A percentile compares a stretch with the other conserved stretches of the same genome.
Conservation (phyloP, 2,888 invertebrate species). For the Volucella zonaria region DNA sequence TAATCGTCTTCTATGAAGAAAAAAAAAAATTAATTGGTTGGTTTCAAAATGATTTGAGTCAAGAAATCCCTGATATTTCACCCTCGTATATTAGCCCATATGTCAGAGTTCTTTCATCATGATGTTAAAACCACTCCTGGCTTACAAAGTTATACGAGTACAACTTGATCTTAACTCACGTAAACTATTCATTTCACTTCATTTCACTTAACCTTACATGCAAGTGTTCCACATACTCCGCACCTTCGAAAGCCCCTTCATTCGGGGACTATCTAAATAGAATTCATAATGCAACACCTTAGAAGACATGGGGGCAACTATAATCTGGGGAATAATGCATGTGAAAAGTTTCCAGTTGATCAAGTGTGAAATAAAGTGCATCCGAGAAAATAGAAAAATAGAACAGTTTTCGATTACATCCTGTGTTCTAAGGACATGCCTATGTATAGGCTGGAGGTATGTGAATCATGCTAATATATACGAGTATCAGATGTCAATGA, state of each 20-base stretch:
- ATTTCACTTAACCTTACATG: neutral
- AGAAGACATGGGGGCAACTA: slow-evolving; percentile 1
- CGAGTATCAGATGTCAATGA: too few species aligned
- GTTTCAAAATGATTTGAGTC: neutral
- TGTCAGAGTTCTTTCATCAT: neutral
- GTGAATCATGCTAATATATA: too few species aligned
- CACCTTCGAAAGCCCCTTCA: neutral
- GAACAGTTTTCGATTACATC: neutral
- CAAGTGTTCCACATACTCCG: neutral
- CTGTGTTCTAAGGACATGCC: neutral
- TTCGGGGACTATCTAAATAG: neutral
- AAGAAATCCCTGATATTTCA: neutral
- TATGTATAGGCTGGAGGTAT: neutral
- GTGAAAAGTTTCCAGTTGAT: slow-evolving; percentile 42
- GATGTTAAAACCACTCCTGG: neutral
- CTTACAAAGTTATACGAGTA: neutral
- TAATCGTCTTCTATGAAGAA: slow-evolving; percentile 82
- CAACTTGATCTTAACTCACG: slow-evolving; percentile 14
- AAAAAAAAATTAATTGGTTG: neutral
- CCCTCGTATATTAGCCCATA: neutral
- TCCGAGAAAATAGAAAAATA: neutral
- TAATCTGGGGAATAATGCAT: slow-evolving; percentile 22
- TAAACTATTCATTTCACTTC: slow-evolving; percentile 14
- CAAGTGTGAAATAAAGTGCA: slow-evolving; percentile 16
- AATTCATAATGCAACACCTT: slow-evolving; percentile 16